A percentile compares a stretch with the other conserved stretches of the same genome.
phyloP scores from a whole-genome alignment of 1,140 invertebrate species.

The Leptopilina boulardi region DNA sequence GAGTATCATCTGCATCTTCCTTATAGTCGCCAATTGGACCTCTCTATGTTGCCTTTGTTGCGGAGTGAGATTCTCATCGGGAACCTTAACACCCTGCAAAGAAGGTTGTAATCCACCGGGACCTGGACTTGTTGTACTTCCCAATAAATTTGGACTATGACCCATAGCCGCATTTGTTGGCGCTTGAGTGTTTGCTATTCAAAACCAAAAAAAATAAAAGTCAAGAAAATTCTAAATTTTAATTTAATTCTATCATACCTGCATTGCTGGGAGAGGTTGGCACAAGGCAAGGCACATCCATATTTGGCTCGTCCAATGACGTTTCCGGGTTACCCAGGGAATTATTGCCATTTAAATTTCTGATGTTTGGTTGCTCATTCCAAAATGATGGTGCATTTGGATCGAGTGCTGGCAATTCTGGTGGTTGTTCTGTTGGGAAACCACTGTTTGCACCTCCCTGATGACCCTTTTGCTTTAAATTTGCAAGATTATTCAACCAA shows the following conservation, averaged over 20 bases:
- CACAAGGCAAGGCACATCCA: conserved; percentile 76
- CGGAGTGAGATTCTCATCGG: conserved; percentile 97
- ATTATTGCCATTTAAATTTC: conserved; percentile 73
- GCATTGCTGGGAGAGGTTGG: conserved; percentile 74
- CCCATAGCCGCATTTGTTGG: conserved; percentile 69
- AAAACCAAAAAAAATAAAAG: conserved; percentile 38
- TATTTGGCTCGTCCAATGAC: conserved; percentile 73
- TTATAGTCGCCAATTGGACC: conserved; percentile 92
- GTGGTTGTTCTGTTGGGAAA: conserved; percentile 72
- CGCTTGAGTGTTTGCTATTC: conserved; percentile 69
- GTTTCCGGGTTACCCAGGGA: conserved; percentile 73
- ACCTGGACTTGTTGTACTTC: conserved; percentile 75
- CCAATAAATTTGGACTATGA: conserved; percentile 73
- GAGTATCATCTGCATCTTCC: conserved; percentile 94
- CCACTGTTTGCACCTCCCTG: conserved; percentile 70
- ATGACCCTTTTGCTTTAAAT: conserved; percentile 83
- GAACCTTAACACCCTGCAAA: conserved; percentile 89
- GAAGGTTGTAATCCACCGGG: conserved; percentile 78
- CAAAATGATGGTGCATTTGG: conserved; percentile 72
- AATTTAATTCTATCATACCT: conserved; percentile 60
- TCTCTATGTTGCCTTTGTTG: conserved; percentile 95
- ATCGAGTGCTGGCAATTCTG: conserved; percentile 73
- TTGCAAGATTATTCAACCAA: conserved; percentile 87
- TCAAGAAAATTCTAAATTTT: background rate
- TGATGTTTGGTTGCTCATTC: conserved; percentile 72